A percentile compares a stretch with the other conserved stretches of the same genome.
These are phyloP conservation scores for Cassiopea xamachana DNA, from an alignment of 30 jellyfish, hydroid and myxozoan genomes.

Conservation along the genomic window DNA sequence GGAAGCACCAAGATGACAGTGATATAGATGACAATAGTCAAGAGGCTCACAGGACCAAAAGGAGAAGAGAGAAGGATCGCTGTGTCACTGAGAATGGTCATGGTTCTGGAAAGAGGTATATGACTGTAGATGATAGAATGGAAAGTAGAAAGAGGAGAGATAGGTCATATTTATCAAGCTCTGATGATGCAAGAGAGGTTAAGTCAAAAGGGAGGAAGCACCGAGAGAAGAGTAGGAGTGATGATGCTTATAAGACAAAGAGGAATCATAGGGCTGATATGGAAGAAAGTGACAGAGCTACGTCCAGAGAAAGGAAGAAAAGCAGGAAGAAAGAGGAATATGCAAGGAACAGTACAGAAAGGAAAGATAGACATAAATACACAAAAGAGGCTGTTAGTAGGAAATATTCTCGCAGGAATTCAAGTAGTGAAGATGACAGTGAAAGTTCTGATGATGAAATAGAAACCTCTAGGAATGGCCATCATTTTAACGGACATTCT, in stretches of 20 bases:
- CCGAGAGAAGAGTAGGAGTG: background rate
- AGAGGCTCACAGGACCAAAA: constrained; percentile 3
- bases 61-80: background rate
- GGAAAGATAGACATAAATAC: background rate
- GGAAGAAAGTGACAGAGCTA: background rate
- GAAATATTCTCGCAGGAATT: background rate
- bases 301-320: background rate
- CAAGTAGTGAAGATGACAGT: constrained; percentile 25
- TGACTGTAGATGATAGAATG: background rate
- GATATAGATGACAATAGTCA: constrained; percentile 23
- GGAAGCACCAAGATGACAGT: constrained; percentile 3
- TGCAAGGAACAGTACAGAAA: background rate
- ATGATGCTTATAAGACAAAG: background rate
- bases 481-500: background rate
- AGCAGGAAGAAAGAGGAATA: background rate
- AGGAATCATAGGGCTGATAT: background rate
- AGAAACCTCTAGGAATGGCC: background rate
- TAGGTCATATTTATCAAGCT: constrained; percentile 8
- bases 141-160: constrained; percentile 25
- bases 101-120: background rate
- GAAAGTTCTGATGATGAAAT: constrained; percentile 31
- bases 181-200: constrained; percentile 11
- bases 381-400: background rate
- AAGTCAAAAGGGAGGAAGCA: background rate
- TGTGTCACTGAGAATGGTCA: background rate